These are phyloP conservation scores for Montipora efflorescens DNA, from an alignment of 64 coral and sea anemone species.

Conservation along the genomic window DNA sequence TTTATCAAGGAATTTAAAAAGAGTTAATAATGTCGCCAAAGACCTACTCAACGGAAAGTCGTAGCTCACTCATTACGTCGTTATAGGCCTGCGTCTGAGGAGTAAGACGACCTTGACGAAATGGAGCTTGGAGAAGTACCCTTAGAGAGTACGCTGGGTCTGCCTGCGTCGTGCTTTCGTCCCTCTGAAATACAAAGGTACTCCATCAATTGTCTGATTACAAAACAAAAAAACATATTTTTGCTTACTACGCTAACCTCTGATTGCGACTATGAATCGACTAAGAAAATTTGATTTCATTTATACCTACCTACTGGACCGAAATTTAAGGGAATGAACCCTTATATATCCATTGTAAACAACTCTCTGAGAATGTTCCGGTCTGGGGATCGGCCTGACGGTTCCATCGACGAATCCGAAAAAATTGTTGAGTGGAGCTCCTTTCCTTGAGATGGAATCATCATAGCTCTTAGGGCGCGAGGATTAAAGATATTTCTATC, in stretches of 20 bases:
- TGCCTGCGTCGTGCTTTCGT: neutral
- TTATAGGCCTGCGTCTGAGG: too few species aligned
- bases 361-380: neutral
- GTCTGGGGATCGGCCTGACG: neutral
- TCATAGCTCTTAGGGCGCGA: slow-evolving; percentile 12
- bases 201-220: too few species aligned
- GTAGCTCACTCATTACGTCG: neutral
- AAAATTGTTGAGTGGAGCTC: slow-evolving; percentile 2
- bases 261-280: neutral
- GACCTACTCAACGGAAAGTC: neutral
- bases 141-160: neutral
- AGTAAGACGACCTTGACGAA: too few species aligned
- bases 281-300: slow-evolving; percentile 54
- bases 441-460: neutral
- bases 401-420: slow-evolving; percentile 29
- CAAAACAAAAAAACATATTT: too few species aligned
- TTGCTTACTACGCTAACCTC: too few species aligned
- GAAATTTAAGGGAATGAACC: neutral
- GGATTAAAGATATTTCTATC: slow-evolving; percentile 26
- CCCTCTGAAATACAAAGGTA: too few species aligned
- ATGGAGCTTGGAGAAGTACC: too few species aligned
- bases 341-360: neutral
- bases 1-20: too few species aligned
- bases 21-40: too few species aligned
- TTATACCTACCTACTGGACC: slow-evolving; percentile 31